A percentile compares a stretch with the other conserved stretches of the same genome.
These are phyloP conservation scores for Bubo scandiacus DNA, from an alignment of 2,113 vertebrate genomes.

Conservation along the genomic window DNA sequence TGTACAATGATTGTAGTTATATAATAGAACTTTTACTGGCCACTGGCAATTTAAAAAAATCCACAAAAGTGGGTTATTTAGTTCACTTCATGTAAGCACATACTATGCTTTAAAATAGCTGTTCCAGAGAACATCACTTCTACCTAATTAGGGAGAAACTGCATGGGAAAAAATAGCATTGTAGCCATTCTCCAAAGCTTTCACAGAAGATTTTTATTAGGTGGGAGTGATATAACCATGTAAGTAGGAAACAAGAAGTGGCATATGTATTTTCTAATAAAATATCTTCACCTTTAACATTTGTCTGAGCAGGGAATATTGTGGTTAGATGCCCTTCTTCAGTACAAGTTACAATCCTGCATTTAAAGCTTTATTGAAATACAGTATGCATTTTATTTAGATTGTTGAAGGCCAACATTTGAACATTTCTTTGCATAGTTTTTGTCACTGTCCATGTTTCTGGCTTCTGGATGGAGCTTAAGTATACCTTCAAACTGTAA, in stretches of 20 bases:
- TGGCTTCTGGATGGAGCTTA: not conserved
- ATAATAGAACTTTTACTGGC: not conserved
- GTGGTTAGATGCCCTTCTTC: not conserved
- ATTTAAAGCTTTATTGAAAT: not conserved
- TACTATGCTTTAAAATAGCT: not conserved
- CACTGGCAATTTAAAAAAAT: not conserved
- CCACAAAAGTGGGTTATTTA: not conserved
- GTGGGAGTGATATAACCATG: not conserved
- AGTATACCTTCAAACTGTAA: not conserved
- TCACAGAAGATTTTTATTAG: not conserved
- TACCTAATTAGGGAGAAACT: not conserved
- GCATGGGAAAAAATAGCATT: not conserved
- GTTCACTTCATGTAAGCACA: not conserved
- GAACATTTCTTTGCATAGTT: not conserved
- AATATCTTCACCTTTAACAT: not conserved
- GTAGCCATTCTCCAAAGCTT: not conserved
- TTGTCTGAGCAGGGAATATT: not conserved
- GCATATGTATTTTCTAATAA: not conserved
- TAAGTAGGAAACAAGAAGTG: not conserved
- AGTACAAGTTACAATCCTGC: not conserved
- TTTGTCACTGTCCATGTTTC: not conserved
- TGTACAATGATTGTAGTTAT: not conserved
- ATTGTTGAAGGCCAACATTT: not conserved
- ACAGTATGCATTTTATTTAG: not conserved
- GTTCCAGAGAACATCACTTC: not conserved